A percentile compares a stretch with the other conserved stretches of the same genome.
Evolutionary conservation across 2,888 invertebrate species (phyloP).

Genomic region (Pecten maximus): DNA sequence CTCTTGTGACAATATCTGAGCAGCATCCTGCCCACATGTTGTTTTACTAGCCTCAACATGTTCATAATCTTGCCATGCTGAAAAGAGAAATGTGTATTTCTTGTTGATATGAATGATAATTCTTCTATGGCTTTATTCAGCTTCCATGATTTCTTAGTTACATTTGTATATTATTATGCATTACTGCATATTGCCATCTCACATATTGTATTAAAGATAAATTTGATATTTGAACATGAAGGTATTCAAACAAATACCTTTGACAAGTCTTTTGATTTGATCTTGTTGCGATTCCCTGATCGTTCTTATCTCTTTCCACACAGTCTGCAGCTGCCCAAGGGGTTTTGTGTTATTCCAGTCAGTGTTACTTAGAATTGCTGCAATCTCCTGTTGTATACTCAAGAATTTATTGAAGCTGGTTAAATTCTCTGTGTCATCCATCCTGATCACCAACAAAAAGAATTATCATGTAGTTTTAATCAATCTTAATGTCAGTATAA

Average conservation of each 20-base stretch:
- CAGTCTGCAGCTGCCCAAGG: constrained; percentile 37
- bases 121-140: too few species aligned
- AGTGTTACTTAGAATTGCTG: constrained; percentile 18
- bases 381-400: constrained; percentile 37
- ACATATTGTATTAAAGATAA: too few species aligned
- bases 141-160: too few species aligned
- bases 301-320: constrained; percentile 40
- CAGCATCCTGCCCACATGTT: constrained; percentile 8
- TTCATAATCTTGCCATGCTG: constrained; percentile 7
- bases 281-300: constrained; percentile 42
- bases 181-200: too few species aligned
- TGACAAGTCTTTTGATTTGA: constrained; percentile 42
- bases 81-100: background rate
- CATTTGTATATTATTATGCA: too few species aligned
- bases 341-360: constrained; percentile 38
- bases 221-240: too few species aligned
- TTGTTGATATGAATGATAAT: background rate
- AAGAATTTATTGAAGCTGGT: constrained; percentile 39
- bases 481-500: too few species aligned
- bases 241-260: too few species aligned
- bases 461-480: too few species aligned
- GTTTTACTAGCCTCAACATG: background rate
- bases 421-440: constrained; percentile 1
- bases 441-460: background rate
- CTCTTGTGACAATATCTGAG: background rate